Conservation (phyloP, 2,888 invertebrate species). For the Lithodes maja region DNA sequence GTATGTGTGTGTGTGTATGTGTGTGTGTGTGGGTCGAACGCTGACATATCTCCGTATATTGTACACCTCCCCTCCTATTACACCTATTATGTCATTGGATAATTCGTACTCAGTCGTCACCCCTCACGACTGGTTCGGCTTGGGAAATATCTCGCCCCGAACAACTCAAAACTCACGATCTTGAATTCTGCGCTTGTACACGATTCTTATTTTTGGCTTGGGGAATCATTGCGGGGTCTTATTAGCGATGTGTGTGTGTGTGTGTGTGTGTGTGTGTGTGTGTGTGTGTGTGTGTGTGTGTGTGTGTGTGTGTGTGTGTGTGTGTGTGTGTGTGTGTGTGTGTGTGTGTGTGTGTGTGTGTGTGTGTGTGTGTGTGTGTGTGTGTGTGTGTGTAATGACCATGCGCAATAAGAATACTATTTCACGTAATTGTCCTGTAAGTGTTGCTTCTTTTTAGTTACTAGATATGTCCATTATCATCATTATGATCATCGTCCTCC, state of each 20-base stretch:
- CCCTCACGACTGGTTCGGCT: too few species aligned
- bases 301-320: background rate
- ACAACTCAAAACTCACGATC: too few species aligned
- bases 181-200: too few species aligned
- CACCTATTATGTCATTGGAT: too few species aligned
- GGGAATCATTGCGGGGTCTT: too few species aligned
- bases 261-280: background rate
- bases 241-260: background rate
- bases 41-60: background rate
- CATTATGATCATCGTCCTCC: background rate
- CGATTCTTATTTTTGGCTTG: too few species aligned
- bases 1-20: background rate
- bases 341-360: constrained; percentile 30
- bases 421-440: too few species aligned
- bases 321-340: constrained; percentile 5
- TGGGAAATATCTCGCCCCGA: too few species aligned
- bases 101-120: too few species aligned
- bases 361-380: constrained; percentile 34
- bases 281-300: background rate
- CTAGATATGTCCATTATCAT: too few species aligned
- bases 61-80: background rate
- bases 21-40: background rate
- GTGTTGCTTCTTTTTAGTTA: too few species aligned
- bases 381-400: constrained; percentile 36
- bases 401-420: too few species aligned